Evolutionary conservation across 2,888 invertebrate genomes (phyloP), one percentile per base, ranked within the genome.

Genomic region (Drosophila tanythrix): DNA sequence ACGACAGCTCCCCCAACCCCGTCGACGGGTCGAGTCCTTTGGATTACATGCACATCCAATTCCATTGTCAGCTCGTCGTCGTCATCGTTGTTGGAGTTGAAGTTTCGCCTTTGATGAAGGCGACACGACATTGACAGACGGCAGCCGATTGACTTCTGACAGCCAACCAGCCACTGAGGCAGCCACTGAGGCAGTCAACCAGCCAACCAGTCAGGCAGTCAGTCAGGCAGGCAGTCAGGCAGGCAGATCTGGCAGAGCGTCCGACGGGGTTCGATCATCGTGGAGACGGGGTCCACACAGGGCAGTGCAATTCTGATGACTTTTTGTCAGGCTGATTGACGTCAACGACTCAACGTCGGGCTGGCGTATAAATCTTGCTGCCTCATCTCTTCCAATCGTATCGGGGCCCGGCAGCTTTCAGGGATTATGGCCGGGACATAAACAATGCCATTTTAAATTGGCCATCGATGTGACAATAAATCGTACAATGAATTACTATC

Each of bases 311-410:
- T 87, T 90, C 89, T 91, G 88, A 92, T 92, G 91, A 91, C 88
- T 90, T 92, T 91, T 91, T 90, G 91, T 91, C 92, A 91, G 87
- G 78, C 83, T 91, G 91, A 91, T 91, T 85, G 91, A 92, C 90
- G 87, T 88, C 90, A 90, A 89, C 90, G 90, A 88, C 74, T 90
- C 88, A 69, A 64, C 80, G 81, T 75, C 75, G 74, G 83, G 74
- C 76, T 79, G 90, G 90, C 88, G 84, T 75, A 90, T 90, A 90
- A 88, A 88, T 90, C 90, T 88, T 87, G 87, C 77, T 83, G 79
- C 65, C 73, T 53, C 70, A 64, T 55, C 67, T 73, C 55, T 18
- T 36, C 25, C 25, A 21, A 46, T 36, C 52, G 29, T 13, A 46
- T 36, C 52, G 29, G 40, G 60, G 52, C 52, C 55, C 59, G 15